Evolutionary conservation across 1,140 invertebrate genomes (phyloP), one percentile per base, ranked within the genome.

Genomic region (Helicoverpa armigera): DNA sequence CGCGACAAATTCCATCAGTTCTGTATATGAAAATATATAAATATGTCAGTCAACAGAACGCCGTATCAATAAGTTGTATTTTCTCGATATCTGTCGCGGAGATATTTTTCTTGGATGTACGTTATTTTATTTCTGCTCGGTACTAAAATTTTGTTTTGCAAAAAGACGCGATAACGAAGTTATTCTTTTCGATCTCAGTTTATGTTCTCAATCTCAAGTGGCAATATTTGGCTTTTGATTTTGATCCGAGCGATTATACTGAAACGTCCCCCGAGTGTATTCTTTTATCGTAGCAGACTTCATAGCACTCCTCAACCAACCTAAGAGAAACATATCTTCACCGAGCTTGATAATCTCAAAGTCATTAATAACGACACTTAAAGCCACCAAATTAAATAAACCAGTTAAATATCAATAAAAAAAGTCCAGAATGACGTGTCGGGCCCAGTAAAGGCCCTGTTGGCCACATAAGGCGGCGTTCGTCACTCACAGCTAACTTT

Each of bases 11-110:
- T 74, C 72, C 31, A 74, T 74, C 72, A 74, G 54, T n/a, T 48
- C 12, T 10, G 31, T 74, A 74, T 74, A 74, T 74, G 72, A 60
- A 74, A 72, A 74, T 74, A 31, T 74, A 74, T 61, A 74, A 74
- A 74, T 74, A 74, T 74, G 72, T 60, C 31, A 60, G 72, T 58
- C 65, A 69, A 69, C 65, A 50, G 35, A 50, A 43, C 72, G 54
- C 3, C 54, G 72, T 74, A 74, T 58, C 72, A 60, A 74, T 74
- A 60, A 72, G 50, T 72, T 54, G 69, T 72, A 72, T 72, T 54
- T 72, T 72, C 69, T 72, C 69, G 65, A 69, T 69, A 69, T 69
- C 43, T 69, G 48, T 69, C 43, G 65, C 65, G 65, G 65, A n/a
- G 65, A 69, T 69, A 69, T 69, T 69, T 63, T 69, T 69, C 65